These are phyloP conservation scores for Cercocebus atys DNA, from an alignment of 2,113 vertebrate genomes.

Conservation along the genomic window DNA sequence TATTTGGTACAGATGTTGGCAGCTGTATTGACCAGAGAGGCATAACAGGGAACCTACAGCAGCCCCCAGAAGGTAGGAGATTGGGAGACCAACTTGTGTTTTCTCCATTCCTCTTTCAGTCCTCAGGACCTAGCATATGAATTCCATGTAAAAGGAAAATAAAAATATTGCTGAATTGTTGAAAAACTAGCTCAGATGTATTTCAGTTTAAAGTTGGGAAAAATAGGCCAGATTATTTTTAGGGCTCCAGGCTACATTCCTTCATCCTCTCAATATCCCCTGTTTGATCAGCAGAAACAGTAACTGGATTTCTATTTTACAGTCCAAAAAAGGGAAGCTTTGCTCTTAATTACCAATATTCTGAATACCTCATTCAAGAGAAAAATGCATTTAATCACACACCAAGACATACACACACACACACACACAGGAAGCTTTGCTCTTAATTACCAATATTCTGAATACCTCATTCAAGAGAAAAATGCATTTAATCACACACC, in stretches of 20 bases:
- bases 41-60: too few relatives aligned
- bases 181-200: background rate
- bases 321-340: background rate
- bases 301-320: background rate
- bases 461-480: constrained; percentile 20
- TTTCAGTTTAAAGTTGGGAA: background rate
- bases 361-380: constrained; percentile 14
- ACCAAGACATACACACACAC: background rate
- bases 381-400: background rate
- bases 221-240: background rate
- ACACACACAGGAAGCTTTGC: background rate
- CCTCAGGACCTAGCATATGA: background rate
- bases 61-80: background rate
- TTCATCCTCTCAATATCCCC: background rate
- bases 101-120: constrained; percentile 51
- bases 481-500: background rate
- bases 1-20: background rate
- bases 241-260: background rate
- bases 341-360: background rate
- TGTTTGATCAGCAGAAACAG: background rate
- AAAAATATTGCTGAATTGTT: background rate
- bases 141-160: constrained; percentile 13
- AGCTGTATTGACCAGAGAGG: background rate
- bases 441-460: background rate
- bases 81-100: background rate